Percentiles rank a stretch among this genome's conserved stretches.
Conservation (phyloP, 2,113 vertebrate species). For the Pseudorectes ferrugineus region DNA sequence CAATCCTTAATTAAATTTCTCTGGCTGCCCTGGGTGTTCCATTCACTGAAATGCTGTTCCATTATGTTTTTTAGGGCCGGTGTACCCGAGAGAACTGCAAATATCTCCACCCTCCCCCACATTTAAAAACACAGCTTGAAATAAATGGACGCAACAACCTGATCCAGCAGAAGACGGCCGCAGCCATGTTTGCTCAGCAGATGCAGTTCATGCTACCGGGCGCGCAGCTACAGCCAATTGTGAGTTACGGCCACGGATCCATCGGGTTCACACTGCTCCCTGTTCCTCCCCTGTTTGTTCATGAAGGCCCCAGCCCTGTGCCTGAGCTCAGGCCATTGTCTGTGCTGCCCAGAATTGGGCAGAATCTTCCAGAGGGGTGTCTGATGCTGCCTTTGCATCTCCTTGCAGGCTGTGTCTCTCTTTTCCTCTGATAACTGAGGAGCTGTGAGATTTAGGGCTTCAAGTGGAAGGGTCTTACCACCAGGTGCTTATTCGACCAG, state of each 20-base stretch:
- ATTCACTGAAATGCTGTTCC: not conserved
- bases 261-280: accelerated
- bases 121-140: slow-evolving; percentile 97
- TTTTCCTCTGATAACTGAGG: not conserved
- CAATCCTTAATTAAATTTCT: not conserved
- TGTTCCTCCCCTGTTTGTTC: not conserved
- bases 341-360: accelerated
- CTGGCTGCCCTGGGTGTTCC: not conserved
- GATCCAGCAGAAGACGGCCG: slow-evolving; percentile 95
- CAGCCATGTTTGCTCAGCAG: slow-evolving; percentile 97
- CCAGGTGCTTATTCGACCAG: not conserved
- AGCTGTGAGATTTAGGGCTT: not conserved
- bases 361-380: not conserved
- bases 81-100: slow-evolving; percentile 98
- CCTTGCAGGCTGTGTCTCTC: not conserved
- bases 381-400: not conserved
- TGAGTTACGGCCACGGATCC: slow-evolving; percentile 65
- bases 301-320: accelerated
- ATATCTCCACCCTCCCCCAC: slow-evolving; percentile 96
- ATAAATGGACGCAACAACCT: slow-evolving; percentile 98
- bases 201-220: slow-evolving; percentile 97
- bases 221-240: slow-evolving; percentile 89
- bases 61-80: slow-evolving; percentile 79
- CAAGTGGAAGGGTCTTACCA: not conserved
- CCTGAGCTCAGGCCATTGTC: not conserved